Evolutionary conservation across 2,888 invertebrate species (phyloP), one percentile per base, ranked within the genome.

Genomic region (Cephalotes varians): DNA sequence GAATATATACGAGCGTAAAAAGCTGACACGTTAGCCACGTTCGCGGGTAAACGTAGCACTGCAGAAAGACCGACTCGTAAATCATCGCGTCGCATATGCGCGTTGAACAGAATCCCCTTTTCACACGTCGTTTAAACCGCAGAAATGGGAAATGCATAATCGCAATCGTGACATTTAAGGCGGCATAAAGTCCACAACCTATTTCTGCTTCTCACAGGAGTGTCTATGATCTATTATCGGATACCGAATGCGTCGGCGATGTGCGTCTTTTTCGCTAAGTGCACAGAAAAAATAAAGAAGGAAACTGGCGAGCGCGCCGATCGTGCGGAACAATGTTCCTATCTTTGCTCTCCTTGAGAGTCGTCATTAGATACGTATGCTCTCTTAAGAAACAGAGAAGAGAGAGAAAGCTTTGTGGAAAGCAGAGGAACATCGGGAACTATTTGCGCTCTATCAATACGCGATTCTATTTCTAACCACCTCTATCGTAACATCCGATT

Each of bases 401-500:
- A 2, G 2, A 37, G 40, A 31, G 21, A n/a, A n/a, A 34, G 31
- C 18, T 31, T n/a, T 15, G 62, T n/a, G 4, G 18, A 74, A 62
- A 62, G n/a, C 6, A 7, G 25, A 76, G 49, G 2, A 40, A 54
- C 7, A 37, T 44, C 21, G 54, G 6, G 2, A 15, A 49, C 7
- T 15, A 54, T 71, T 77, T 56, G 54, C 15, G 21, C 40, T 67
- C 37, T 40, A 40, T 54, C 49, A 51, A 62, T 37, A 5, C 5
- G 40, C 34, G 28, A 31, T 40, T 44, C 31, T 56, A 56, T 31
- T 44, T 51, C 40, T 56, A 69, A 77, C 12, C 6, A 69, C 74
- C 64, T 83, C 76, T 25, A 25, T 21, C 64, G 60, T 77, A 74
- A 81, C 80, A 77, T 84, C 64, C 62, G 60, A 72, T 88, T 81